Base-by-base conservation (phyloP, 2,113 vertebrate species). In the Alosa alosa region DNA sequence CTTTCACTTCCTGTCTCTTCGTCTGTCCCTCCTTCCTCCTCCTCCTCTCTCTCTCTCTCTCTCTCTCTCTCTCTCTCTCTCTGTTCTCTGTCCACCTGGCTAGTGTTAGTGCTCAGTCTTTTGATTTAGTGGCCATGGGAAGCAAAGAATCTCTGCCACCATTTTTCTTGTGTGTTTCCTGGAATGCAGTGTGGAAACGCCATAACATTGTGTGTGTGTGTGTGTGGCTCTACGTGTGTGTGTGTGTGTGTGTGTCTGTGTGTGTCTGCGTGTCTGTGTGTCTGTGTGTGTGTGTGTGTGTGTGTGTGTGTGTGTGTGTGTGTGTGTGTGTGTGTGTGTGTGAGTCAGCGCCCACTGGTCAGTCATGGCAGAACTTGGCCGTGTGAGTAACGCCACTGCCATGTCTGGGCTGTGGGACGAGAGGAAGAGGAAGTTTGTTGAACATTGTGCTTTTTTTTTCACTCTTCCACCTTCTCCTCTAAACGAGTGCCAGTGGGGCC, bases 331-430 rank as follows among this genome's bases (percentile, higher is more conserved):
- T 15, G 60, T 75, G 87, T 87, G 57, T 18, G 45, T 9, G 64
- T 93, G 91, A 93, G 88, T 94, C 92, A 92, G 84, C 87, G 84
- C 87, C 87, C 72, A 0, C 84, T n/a, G 87, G 91, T 92, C 93
- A 87, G 85, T 41, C 39, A 49, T 55, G 64, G 60, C 20, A 82
- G 64, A 82, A 68, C n/a, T 68, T 68, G 72, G 31, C 31, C 52
- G 45, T 46, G 85, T 92, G 91, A 93, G 92, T 91, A 88, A 91
- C 60, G 49, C 81, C 55, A 81, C 82, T 81, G 46, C 88, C 81
- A 85, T 81, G 81, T 90, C 90, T 89, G 82, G 45, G 72, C 72
- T 75, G 72, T 39, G 36, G 72, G 72, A 75, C 72, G 10, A 75
- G 72, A 75, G 72, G 72, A 75, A 75, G 72, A 75, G 72, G 72